Evolutionary conservation across 2,113 vertebrate genomes (phyloP), one percentile per base, ranked within the genome.

Genomic region (Caracal caracal): DNA sequence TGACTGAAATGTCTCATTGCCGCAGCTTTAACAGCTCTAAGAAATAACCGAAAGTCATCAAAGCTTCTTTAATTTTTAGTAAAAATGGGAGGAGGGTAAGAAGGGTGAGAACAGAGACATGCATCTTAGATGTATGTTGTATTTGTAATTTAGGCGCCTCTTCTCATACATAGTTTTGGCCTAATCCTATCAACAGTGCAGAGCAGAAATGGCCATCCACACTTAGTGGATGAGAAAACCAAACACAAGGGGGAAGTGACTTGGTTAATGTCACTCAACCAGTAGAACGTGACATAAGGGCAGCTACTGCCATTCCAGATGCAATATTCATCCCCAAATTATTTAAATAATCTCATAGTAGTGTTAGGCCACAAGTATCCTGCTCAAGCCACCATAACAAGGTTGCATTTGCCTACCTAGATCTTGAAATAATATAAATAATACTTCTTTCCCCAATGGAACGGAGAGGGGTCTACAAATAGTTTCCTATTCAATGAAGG

Each of bases 61-160:
- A 83, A 78, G 6, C 1, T 28, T 79, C 65, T 24, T 37, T 40
- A 82, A 87, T 65, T 49, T 56, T 95, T 24, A 28, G 12, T 65
- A 71, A 95, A 94, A 13, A 5, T 53, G 5, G 26, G 5, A 10
- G n/a, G 16, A 40, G 30, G 1, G 13, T 80, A 37, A 90, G 10
- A 76, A 56, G 16, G 26, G 15, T 28, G 33, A 61, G 10, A 66
- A 28, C 13, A 56, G 22, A 88, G 13, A 82, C 87, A 33, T 4
- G 3, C 3, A 51, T 6, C 4, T 65, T 61, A 12, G 61, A 26
- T 5, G 4, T 47, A 17, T 1, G 1, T 28, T 40, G 8, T 5
- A 43, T 20, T 95, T 53, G 63, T 87, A 33, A 59, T 65, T 73
- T 28, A 76, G 40, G 43, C 75, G 35, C n/a, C 22, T 28, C 33